Evolutionary conservation across 2,888 invertebrate species (phyloP).

Genomic region (Eurytoma adleriae): DNA sequence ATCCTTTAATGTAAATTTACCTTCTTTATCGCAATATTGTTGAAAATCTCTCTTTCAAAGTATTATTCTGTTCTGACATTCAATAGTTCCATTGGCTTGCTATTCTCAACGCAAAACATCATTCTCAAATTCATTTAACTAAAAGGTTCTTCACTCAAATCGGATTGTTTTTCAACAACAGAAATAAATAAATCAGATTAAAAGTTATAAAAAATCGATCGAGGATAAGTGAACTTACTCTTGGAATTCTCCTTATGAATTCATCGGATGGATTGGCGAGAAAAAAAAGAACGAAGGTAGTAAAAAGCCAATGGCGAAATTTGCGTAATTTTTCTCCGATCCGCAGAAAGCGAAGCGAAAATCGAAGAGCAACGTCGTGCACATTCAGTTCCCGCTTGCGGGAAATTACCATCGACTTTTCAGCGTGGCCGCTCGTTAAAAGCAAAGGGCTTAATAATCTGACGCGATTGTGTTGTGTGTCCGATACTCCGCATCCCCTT

Average conservation of each 20-base stretch:
- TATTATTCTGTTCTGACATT: no score
- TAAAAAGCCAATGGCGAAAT: conserved; percentile 16
- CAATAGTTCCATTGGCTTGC: no score
- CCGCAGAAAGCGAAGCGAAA: not conserved
- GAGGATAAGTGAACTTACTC: not conserved
- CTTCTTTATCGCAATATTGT: no score
- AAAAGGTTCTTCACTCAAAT: no score
- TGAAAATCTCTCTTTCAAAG: no score
- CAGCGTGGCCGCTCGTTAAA: conserved; percentile 37
- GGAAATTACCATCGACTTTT: conserved; percentile 51
- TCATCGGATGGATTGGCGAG: not conserved
- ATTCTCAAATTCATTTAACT: no score
- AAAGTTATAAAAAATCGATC: conserved; percentile 3
- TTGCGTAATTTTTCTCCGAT: conserved; percentile 38
- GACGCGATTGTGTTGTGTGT: conserved; percentile 20
- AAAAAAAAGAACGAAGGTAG: not conserved
- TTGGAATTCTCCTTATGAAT: conserved; percentile 3
- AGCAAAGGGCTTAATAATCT: conserved; percentile 51
- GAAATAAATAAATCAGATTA: no score
- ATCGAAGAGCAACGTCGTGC: conserved; percentile 1
- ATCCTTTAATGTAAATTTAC: no score
- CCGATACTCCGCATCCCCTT: not conserved
- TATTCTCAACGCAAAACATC: no score
- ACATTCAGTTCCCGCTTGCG: conserved; percentile 11
- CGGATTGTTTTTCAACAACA: no score